These are phyloP conservation scores for Hippolais icterina DNA, from an alignment of 2,113 vertebrate genomes.

Conservation along the genomic window DNA sequence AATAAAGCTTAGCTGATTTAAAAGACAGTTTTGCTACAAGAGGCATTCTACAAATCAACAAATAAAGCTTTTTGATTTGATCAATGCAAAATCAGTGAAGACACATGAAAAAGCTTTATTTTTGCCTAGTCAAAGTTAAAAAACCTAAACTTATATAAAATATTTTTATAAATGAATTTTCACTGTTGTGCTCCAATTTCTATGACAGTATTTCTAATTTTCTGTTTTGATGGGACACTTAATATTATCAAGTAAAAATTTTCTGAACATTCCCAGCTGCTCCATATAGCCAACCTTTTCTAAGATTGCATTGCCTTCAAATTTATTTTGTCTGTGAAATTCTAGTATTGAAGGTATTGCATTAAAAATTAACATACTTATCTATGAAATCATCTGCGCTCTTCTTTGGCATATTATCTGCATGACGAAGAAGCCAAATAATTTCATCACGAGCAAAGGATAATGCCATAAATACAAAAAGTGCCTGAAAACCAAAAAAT, in stretches of 20 bases:
- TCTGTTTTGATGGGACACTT: neutral
- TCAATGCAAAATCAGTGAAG: neutral
- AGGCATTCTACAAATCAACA: neutral
- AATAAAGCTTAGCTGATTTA: neutral
- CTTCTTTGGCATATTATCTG: conserved; percentile 99
- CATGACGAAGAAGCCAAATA: conserved; percentile 97
- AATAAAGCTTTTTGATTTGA: neutral
- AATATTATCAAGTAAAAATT: neutral
- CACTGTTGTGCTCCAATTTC: neutral
- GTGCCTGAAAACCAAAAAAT: conserved; percentile 77
- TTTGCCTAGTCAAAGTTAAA: neutral
- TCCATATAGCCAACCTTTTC: neutral
- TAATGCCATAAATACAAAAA: conserved; percentile 99
- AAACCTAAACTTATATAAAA: neutral
- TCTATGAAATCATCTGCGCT: conserved; percentile 98
- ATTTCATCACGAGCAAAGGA: conserved; percentile 99
- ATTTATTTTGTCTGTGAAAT: neutral
- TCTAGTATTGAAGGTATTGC: neutral
- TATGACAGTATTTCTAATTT: neutral
- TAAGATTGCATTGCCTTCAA: neutral
- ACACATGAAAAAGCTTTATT: neutral
- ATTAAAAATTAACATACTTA: conserved; percentile 80
- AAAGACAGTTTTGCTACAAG: neutral
- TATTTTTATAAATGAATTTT: neutral
- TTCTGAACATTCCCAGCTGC: neutral